A percentile compares a stretch with the other conserved stretches of the same genome.
Conservation (phyloP, 2,888 invertebrate genomes). For the Meandrusa payeni region DNA sequence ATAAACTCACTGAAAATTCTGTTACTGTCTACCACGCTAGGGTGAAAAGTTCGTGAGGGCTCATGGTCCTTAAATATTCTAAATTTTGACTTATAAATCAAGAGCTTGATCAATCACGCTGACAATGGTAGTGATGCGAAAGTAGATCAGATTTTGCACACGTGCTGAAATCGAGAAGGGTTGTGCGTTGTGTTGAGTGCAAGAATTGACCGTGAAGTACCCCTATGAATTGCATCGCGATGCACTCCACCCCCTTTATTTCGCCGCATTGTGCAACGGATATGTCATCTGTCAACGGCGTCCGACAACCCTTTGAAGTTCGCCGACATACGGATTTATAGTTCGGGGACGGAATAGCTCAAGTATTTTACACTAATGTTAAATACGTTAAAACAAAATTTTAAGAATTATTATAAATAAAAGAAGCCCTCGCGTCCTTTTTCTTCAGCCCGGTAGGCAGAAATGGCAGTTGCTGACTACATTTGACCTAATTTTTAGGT, state of each 20-base stretch:
- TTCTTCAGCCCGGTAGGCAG: no score
- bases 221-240: conserved; percentile 75
- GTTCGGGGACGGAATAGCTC: no score
- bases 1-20: no score
- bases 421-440: no score
- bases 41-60: no score
- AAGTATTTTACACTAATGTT: no score
- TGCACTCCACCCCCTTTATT: conserved; percentile 74
- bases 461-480: no score
- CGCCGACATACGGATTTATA: conserved; percentile 48
- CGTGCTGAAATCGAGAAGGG: conserved; percentile 57
- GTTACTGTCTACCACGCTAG: no score
- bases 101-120: conserved; percentile 17
- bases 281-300: conserved; percentile 67
- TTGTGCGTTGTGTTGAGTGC: conserved; percentile 63
- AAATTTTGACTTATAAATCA: conserved; percentile 5
- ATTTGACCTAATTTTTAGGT: no score
- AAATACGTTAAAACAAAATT: no score
- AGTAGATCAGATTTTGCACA: conserved; percentile 39
- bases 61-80: no score
- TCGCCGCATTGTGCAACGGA: conserved; percentile 68
- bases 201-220: conserved; percentile 63
- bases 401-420: no score
- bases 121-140: conserved; percentile 15
- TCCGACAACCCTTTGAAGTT: conserved; percentile 57